Evolutionary conservation across 2,888 invertebrate species (phyloP).

Genomic region (Allophyes oxyacanthae): DNA sequence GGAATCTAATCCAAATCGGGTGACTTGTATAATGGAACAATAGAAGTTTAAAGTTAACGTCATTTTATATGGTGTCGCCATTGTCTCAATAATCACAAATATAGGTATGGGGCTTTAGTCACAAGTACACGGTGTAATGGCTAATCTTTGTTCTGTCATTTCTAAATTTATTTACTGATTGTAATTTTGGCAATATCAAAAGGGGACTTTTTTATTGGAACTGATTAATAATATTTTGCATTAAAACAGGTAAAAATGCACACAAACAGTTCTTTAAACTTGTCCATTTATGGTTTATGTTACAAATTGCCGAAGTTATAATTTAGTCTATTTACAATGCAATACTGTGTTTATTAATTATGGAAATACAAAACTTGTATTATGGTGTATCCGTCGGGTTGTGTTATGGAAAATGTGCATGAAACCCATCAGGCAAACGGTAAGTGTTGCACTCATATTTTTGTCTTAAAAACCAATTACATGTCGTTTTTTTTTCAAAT

Average conservation of each 20-base stretch:
- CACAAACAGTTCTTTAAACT: background rate
- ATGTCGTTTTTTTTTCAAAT: constrained; percentile 39
- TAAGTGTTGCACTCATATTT: constrained; percentile 72
- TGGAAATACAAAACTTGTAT: constrained; percentile 71
- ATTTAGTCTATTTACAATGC: constrained; percentile 57
- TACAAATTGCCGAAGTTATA: constrained; percentile 38
- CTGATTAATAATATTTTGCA: background rate
- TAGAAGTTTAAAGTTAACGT: constrained; percentile 68
- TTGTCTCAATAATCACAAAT: constrained; percentile 81
- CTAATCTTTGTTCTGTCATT: constrained; percentile 86
- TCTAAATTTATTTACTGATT: constrained; percentile 64
- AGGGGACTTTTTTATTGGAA: constrained; percentile 1
- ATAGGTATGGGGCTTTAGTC: constrained; percentile 85
- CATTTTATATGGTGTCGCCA: constrained; percentile 83
- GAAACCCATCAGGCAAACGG: constrained; percentile 67
- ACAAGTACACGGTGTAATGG: constrained; percentile 85
- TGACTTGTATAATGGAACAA: constrained; percentile 66
- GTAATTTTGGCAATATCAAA: constrained; percentile 54
- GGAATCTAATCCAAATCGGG: constrained; percentile 63
- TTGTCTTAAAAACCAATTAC: constrained; percentile 53
- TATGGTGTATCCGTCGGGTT: constrained; percentile 81
- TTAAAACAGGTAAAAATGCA: background rate
- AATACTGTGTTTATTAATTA: constrained; percentile 76
- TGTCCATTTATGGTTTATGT: constrained; percentile 6
- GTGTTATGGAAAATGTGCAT: constrained; percentile 87